A percentile compares a stretch with the other conserved stretches of the same genome.
These are phyloP conservation scores for Lithophane ornitopus DNA, from an alignment of 2,888 invertebrate species.

Conservation along the genomic window DNA sequence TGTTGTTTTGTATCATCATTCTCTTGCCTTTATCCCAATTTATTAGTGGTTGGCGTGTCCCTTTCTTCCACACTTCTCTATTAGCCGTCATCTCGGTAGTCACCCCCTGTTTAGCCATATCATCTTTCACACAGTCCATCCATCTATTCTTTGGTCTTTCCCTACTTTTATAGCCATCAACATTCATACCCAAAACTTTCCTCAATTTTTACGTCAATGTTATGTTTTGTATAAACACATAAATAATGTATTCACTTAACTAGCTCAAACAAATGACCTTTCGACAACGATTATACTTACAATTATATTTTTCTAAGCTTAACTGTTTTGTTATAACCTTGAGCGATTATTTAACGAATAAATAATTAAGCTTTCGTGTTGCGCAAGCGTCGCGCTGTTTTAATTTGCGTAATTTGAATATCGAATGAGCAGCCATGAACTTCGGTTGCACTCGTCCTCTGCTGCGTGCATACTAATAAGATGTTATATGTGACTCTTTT, in stretches of 20 bases:
- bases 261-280: slow-evolving; percentile 6
- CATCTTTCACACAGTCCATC: no score
- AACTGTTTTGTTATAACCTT: slow-evolving; percentile 44
- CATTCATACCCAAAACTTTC: no score
- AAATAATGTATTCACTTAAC: background rate
- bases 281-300: slow-evolving; percentile 10
- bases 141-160: no score
- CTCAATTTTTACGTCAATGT: no score
- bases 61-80: no score
- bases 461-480: slow-evolving; percentile 36
- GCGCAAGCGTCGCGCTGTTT: slow-evolving; percentile 52
- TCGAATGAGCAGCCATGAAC: slow-evolving; percentile 58
- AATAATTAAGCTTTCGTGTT: slow-evolving; percentile 29
- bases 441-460: slow-evolving; percentile 50
- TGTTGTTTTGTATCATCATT: no score
- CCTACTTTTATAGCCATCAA: no score
- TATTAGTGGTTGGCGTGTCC: no score
- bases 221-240: background rate
- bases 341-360: slow-evolving; percentile 46
- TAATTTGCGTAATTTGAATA: slow-evolving; percentile 58
- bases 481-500: background rate
- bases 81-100: no score
- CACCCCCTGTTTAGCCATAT: no score
- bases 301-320: slow-evolving; percentile 20
- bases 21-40: no score